Conservation (phyloP, 2,888 invertebrate species). For the Amblyjoppa proteus region DNA sequence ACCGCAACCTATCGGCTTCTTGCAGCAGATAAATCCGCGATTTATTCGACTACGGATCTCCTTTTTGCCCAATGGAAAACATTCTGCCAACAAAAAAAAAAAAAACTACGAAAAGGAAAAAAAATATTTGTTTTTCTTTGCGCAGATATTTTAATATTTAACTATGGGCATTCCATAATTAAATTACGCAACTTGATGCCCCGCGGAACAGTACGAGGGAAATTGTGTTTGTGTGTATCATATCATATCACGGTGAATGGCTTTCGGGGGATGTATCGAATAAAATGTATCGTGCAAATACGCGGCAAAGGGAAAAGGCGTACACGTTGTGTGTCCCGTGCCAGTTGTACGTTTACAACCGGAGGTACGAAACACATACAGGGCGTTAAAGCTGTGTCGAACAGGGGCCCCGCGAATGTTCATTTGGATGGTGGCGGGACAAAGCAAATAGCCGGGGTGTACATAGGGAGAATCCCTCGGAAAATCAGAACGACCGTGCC, state of each 20-base stretch:
- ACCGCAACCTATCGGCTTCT: conserved; percentile 6
- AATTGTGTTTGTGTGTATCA: conserved; percentile 32
- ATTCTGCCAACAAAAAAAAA: not conserved
- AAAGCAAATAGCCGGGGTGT: conserved; percentile 60
- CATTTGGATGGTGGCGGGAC: conserved; percentile 57
- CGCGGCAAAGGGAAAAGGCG: conserved; percentile 22
- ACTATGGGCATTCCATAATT: conserved; percentile 11
- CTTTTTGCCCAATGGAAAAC: not conserved
- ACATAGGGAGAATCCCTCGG: conserved; percentile 46
- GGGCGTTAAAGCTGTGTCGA: conserved; percentile 2
- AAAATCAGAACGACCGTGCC: conserved; percentile 46
- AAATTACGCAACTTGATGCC: not conserved
- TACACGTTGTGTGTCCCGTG: not conserved
- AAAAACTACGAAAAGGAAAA: not conserved
- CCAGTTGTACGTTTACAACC: not conserved
- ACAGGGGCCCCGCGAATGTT: conserved; percentile 38
- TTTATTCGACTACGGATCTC: not conserved
- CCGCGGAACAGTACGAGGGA: conserved; percentile 31
- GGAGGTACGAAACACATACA: conserved; percentile 1
- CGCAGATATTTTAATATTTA: not conserved
- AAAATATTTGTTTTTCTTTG: not conserved
- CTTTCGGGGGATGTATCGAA: conserved; percentile 43
- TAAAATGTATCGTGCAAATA: conserved; percentile 60
- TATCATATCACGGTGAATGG: conserved; percentile 37
- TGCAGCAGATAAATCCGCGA: not conserved